Base-by-base conservation (phyloP, 1,140 invertebrate genomes). In the Microvelia longipes region DNA sequence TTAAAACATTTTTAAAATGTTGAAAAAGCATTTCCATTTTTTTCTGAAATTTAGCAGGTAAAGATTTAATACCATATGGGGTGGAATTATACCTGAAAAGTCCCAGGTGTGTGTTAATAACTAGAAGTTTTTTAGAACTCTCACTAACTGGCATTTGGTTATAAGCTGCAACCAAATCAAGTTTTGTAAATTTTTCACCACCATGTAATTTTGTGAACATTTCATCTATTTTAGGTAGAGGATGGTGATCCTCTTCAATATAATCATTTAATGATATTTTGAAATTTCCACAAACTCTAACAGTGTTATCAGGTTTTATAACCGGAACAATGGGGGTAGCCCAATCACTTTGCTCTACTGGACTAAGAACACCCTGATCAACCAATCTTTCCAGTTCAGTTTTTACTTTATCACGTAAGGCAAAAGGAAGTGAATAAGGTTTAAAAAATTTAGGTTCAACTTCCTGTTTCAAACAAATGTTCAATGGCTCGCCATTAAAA, bases 21-120 rank as follows among this genome's bases (percentile, higher is more conserved):
- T 24, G 61, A 2, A 83, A 67, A 2, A 78, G 71, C 68, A 76
- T 72, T 29, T 83, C 80, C 28, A 84, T 82, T 15, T 77, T 74
- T 68, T 77, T 61, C 73, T 85, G 82, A 71, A 84, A 85, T 71
- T 81, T 78, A 15, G 76, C 74, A 26, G 82, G 79, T 0, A 81
- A 79, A 25, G 76, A 77, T 66, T 77, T 75, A 2, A 84, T 76
- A 5, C 80, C 82, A 76, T 81, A 84, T 1, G 76, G 77, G 15
- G 83, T 60, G 67, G 77, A 68, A 67, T 78, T 78, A 72, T 78
- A 78, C 68, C 69, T 19, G 66, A 76, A 82, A 14, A 75, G 74
- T 35, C 77, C 77, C 69, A 73, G 67, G 68, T 73, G 75, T 28
- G 80, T 81, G 65, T 77, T 78, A 71, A 73, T 69, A 25, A 67